phyloP scores from a whole-genome alignment of 2,113 vertebrate genomes.

The Coreoperca whiteheadi region DNA sequence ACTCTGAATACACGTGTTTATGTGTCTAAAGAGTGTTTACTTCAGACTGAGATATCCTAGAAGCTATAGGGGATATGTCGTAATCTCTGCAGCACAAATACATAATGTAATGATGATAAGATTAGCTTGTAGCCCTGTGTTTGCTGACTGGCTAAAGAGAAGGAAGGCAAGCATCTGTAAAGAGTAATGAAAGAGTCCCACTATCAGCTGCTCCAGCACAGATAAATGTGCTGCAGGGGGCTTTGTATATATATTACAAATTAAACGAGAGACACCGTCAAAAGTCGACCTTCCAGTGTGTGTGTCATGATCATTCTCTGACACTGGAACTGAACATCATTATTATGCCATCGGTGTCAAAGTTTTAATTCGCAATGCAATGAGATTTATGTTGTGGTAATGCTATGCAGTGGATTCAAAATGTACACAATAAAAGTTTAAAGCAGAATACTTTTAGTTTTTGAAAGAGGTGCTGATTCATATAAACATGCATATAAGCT shows the following conservation, averaged over 20 bases:
- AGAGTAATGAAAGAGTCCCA: constrained; percentile 66
- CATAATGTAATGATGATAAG: constrained; percentile 75
- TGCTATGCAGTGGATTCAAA: neutral
- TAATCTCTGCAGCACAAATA: constrained; percentile 76
- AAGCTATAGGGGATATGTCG: constrained; percentile 62
- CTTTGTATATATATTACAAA: constrained; percentile 81
- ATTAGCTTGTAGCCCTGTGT: constrained; percentile 70
- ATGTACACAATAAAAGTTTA: constrained; percentile 14
- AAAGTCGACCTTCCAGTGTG: constrained; percentile 55
- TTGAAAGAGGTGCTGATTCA: constrained; percentile 11
- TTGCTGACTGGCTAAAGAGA: constrained; percentile 74
- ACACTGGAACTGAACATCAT: constrained; percentile 38
- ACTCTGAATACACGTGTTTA: constrained; percentile 31
- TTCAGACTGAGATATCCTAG: constrained; percentile 52
- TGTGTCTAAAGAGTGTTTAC: constrained; percentile 64
- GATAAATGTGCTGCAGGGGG: constrained; percentile 64
- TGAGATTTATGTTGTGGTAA: constrained; percentile 26
- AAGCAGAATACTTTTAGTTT: constrained; percentile 6
- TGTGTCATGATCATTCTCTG: constrained; percentile 52
- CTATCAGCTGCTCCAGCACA: constrained; percentile 62
- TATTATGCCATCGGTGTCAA: constrained; percentile 38
- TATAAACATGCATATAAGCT: constrained; percentile 26
- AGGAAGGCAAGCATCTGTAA: constrained; percentile 50
- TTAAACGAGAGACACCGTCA: constrained; percentile 65
- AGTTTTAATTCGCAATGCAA: constrained; percentile 18